These are phyloP conservation scores for Philotrypesis tridentata DNA, from an alignment of 1,140 invertebrate species.

Conservation along the genomic window DNA sequence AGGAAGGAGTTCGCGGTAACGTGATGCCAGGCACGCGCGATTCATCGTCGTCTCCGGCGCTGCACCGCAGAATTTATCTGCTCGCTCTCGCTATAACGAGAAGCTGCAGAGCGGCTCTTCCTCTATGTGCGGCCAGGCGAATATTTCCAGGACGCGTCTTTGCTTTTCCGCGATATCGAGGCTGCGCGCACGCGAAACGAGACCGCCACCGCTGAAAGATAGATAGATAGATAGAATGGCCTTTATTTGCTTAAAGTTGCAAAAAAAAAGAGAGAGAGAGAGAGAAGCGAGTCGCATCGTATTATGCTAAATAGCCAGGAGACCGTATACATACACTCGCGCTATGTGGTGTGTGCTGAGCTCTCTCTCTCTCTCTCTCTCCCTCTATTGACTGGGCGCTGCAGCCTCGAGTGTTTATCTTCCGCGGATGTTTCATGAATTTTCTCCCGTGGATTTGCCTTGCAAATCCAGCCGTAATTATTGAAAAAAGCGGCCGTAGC, in stretches of 20 bases:
- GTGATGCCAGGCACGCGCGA: slow-evolving; percentile 37
- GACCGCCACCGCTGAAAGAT: slow-evolving; percentile 21
- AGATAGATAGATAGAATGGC: no score
- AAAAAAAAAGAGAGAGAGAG: no score
- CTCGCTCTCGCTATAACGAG: slow-evolving; percentile 7
- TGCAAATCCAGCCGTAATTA: background rate
- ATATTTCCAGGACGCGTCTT: background rate
- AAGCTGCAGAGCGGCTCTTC: background rate
- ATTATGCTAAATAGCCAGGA: slow-evolving; percentile 34
- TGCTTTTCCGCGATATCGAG: background rate
- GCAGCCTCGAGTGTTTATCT: no score
- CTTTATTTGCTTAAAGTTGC: no score
- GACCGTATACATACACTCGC: no score
- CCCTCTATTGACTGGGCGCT: slow-evolving; percentile 5
- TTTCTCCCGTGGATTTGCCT: background rate
- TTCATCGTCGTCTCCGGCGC: slow-evolving; percentile 13
- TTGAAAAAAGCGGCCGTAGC: background rate
- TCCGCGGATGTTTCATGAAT: background rate
- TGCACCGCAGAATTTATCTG: slow-evolving; percentile 37
- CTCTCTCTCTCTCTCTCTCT: background rate
- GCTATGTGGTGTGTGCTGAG: background rate
- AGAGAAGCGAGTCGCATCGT: slow-evolving; percentile 6
- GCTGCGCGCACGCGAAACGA: background rate
- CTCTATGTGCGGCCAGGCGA: background rate
- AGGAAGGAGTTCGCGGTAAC: slow-evolving; percentile 18